phyloP scores from a whole-genome alignment of 2,113 vertebrate species.

The Microcebus lehilahytsara region DNA sequence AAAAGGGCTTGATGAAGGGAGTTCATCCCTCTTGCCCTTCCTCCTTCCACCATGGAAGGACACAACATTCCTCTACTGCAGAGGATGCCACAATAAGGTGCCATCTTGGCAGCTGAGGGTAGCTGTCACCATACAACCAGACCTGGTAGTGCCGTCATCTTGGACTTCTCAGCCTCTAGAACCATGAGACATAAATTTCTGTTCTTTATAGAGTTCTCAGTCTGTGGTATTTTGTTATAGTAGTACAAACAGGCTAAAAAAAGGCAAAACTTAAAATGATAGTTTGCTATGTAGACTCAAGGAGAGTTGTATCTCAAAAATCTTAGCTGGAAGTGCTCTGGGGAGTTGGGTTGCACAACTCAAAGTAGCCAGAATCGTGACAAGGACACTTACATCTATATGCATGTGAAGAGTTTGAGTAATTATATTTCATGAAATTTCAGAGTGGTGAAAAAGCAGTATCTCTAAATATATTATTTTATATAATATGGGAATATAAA shows the following conservation, averaged over 20 bases:
- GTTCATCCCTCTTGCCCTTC: background rate
- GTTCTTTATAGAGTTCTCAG: background rate
- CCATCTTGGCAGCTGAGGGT: background rate
- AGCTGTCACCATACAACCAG: background rate
- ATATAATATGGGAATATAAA: background rate
- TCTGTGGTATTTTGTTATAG: background rate
- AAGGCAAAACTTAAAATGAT: background rate
- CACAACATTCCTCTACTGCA: background rate
- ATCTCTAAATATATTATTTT: background rate
- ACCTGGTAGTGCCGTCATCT: background rate
- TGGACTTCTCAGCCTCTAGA: background rate
- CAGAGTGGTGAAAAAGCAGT: background rate
- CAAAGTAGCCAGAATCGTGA: background rate
- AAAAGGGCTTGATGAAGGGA: background rate
- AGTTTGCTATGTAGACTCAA: background rate
- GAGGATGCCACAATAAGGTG: accelerated
- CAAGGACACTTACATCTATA: background rate
- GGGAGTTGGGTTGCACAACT: background rate
- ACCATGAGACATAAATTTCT: background rate
- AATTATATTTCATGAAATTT: background rate
- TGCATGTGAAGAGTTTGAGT: background rate
- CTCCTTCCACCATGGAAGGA: background rate
- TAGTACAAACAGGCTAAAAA: background rate
- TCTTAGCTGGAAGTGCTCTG: background rate
- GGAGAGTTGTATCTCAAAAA: background rate